phyloP scores from a whole-genome alignment of 2,113 vertebrate genomes.

The Tachuris rubrigastra region DNA sequence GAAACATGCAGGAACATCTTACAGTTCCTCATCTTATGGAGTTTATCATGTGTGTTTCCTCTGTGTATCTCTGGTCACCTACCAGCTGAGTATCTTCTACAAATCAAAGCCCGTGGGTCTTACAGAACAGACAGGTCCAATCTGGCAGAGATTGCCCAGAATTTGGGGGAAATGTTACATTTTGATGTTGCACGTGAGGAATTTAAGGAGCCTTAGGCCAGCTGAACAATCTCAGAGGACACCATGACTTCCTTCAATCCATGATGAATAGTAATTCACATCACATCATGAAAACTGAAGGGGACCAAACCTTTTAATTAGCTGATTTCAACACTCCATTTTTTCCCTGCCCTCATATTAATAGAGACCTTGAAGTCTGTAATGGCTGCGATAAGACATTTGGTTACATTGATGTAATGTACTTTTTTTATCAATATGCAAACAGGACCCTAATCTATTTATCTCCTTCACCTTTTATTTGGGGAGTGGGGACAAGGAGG shows the following conservation, averaged over 20 bases:
- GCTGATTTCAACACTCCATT: background rate
- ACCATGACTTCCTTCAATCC: background rate
- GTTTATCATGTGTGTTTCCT: slow-evolving; percentile 5
- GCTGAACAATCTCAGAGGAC: background rate
- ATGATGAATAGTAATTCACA: background rate
- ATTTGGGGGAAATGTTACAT: background rate
- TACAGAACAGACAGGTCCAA: background rate
- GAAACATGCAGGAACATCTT: background rate
- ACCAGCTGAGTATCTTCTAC: background rate
- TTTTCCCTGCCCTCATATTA: slow-evolving; percentile 16
- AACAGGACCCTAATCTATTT: slow-evolving; percentile 56
- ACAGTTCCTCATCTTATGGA: background rate
- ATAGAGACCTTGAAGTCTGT: slow-evolving; percentile 10
- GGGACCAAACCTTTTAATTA: background rate
- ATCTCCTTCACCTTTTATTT: slow-evolving; percentile 50
- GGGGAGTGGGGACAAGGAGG: background rate
- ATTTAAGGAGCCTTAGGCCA: background rate
- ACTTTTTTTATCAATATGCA: slow-evolving; percentile 48
- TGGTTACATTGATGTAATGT: slow-evolving; percentile 46
- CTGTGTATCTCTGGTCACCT: slow-evolving; percentile 10
- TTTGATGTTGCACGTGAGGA: background rate
- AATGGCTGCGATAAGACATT: slow-evolving; percentile 43
- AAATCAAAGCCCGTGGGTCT: background rate
- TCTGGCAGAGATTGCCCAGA: background rate
- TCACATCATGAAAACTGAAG: background rate